Percentiles rank a stretch among this genome's conserved stretches.
Evolutionary conservation across 2,113 vertebrate genomes (phyloP).

Genomic region (Agelaius phoeniceus): DNA sequence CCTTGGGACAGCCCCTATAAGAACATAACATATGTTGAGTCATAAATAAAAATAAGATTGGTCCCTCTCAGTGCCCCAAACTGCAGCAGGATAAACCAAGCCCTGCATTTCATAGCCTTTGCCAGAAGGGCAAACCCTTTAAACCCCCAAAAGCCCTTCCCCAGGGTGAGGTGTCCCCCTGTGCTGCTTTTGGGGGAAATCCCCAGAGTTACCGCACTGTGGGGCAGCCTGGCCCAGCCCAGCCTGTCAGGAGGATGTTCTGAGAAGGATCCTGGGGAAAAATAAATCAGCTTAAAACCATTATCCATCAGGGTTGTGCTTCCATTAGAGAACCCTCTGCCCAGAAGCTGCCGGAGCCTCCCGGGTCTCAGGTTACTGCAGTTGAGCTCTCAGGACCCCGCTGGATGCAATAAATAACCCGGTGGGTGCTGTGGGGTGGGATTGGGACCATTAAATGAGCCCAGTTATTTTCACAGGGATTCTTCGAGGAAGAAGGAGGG

Average conservation of each 20-base stretch:
- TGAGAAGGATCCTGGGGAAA: background rate
- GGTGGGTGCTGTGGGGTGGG: background rate
- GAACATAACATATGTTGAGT: too few species aligned
- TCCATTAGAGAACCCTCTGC: conserved; percentile 60
- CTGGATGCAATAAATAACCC: conserved; percentile 51
- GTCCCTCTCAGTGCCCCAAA: background rate
- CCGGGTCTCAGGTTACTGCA: background rate
- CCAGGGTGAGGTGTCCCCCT: too few species aligned
- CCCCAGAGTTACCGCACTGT: background rate
- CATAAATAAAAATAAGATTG: background rate
- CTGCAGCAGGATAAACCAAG: background rate
- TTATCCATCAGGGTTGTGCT: conserved; percentile 24
- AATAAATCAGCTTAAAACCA: conserved; percentile 29
- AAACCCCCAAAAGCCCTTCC: background rate
- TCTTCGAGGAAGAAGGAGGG: background rate
- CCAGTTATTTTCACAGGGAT: conserved; percentile 6
- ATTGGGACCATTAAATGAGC: background rate
- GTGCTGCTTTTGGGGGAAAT: background rate
- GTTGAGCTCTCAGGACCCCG: conserved; percentile 22
- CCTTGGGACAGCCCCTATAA: fast-evolving
- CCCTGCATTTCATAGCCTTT: background rate
- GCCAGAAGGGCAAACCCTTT: background rate
- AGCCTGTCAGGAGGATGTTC: background rate
- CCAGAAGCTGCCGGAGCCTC: background rate
- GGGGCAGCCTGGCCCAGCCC: background rate